phyloP scores from a whole-genome alignment of 2,113 vertebrate genomes.

The Amphiprion percula region DNA sequence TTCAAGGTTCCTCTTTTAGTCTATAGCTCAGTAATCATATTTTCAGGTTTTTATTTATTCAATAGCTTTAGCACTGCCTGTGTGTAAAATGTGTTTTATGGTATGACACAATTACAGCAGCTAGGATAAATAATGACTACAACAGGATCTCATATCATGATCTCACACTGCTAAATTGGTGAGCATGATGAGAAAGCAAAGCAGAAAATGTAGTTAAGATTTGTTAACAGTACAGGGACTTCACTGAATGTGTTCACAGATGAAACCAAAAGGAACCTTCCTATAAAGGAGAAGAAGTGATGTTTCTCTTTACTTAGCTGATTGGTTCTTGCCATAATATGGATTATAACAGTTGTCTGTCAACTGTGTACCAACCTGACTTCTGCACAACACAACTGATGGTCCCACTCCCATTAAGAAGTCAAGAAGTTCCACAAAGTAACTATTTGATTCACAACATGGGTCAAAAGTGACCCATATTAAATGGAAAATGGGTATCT shows the following conservation, averaged over 20 bases:
- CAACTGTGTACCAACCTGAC: too few species aligned
- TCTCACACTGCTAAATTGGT: background rate
- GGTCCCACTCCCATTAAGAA: too few species aligned
- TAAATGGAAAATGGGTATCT: too few species aligned
- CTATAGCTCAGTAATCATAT: background rate
- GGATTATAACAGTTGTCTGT: too few species aligned
- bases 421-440: too few species aligned
- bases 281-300: background rate
- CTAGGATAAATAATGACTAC: slow-evolving; percentile 1
- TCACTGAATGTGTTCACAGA: background rate
- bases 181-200: background rate
- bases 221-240: background rate
- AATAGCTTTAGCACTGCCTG: background rate
- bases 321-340: too few species aligned
- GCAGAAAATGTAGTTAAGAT: background rate
- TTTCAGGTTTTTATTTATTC: background rate
- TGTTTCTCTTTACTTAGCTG: background rate
- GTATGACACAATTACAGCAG: slow-evolving; percentile 3
- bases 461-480: too few species aligned
- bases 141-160: slow-evolving; percentile 10
- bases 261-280: background rate
- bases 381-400: too few species aligned
- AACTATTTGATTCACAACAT: too few species aligned
- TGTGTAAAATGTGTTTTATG: slow-evolving; percentile 10
- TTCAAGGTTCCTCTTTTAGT: background rate